phyloP scores from a whole-genome alignment of 1,140 invertebrate genomes.

The Triops longicaudatus region DNA sequence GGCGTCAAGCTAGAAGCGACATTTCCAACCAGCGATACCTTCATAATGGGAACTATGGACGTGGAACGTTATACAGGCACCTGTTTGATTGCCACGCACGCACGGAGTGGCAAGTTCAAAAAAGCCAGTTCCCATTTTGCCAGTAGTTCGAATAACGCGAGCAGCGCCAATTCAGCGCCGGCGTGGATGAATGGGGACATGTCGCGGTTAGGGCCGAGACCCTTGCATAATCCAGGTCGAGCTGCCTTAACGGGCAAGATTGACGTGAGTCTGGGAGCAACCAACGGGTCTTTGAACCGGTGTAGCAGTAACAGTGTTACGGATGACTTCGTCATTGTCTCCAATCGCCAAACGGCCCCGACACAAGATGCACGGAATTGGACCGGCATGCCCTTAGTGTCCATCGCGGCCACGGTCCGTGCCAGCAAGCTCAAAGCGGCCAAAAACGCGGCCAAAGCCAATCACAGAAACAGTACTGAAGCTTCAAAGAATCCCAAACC shows the following conservation, averaged over 20 bases:
- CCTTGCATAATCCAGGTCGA: not conserved
- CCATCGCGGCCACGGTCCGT: conserved; percentile 43
- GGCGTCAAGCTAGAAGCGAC: not conserved
- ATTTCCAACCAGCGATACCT: not conserved
- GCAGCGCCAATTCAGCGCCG: conserved; percentile 13
- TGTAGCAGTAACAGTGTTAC: not conserved
- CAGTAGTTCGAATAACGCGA: not conserved
- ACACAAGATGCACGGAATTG: conserved; percentile 37
- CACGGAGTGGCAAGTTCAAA: conserved; percentile 30
- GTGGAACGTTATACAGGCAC: conserved; percentile 57
- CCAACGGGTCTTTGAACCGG: not conserved
- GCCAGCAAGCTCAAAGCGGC: conserved; percentile 26
- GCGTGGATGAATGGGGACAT: not conserved
- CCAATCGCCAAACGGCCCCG: not conserved
- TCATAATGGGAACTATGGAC: conserved; percentile 39
- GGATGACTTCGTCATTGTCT: conserved; percentile 13
- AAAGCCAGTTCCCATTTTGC: not conserved
- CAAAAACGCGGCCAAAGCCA: conserved; percentile 13
- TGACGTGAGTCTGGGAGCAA: not conserved
- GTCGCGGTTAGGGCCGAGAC: not conserved
- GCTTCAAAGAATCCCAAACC: not conserved
- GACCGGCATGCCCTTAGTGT: conserved; percentile 60
- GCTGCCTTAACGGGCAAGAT: not conserved
- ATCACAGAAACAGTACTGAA: not conserved
- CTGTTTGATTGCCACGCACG: conserved; percentile 49